Evolutionary conservation across 1,140 invertebrate species (phyloP).

Genomic region (Eufriesea mexicana): DNA sequence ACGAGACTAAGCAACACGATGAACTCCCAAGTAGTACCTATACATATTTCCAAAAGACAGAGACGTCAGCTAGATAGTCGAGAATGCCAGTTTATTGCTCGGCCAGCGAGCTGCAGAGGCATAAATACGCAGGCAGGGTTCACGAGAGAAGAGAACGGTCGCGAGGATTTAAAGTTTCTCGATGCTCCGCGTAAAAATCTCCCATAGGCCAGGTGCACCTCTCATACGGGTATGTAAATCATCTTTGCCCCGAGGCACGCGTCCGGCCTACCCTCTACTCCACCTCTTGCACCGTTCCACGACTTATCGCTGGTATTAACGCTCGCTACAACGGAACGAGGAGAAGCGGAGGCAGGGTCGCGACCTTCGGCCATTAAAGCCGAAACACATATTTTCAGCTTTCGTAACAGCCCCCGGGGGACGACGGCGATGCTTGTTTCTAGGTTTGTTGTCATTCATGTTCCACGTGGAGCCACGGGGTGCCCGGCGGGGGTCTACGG

Average conservation of each 20-base stretch:
- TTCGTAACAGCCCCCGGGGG: constrained; percentile 37
- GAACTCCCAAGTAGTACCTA: too few relatives aligned
- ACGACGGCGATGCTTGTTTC: constrained; percentile 62
- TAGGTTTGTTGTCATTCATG: constrained; percentile 73
- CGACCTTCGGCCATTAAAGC: constrained; percentile 51
- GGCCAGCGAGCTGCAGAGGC: too few relatives aligned
- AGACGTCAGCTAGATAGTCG: too few relatives aligned
- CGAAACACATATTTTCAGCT: constrained; percentile 55
- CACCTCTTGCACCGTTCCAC: not conserved
- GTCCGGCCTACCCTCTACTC: constrained; percentile 13
- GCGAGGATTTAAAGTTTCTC: not conserved
- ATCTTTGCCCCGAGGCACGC: constrained; percentile 46
- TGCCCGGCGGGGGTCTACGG: constrained; percentile 62
- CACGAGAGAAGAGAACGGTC: too few relatives aligned
- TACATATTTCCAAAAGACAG: too few relatives aligned
- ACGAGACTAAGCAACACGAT: too few relatives aligned
- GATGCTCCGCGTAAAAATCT: constrained; percentile 37
- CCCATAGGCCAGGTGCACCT: constrained; percentile 52
- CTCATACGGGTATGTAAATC: constrained; percentile 61
- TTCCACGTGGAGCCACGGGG: constrained; percentile 66
- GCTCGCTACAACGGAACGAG: constrained; percentile 38
- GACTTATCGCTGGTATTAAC: constrained; percentile 60
- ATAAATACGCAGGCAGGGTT: too few relatives aligned
- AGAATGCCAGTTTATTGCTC: too few relatives aligned
- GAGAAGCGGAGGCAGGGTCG: constrained; percentile 22